A percentile compares a stretch with the other conserved stretches of the same genome.
Evolutionary conservation across 1,140 invertebrate genomes (phyloP).

Genomic region (Arctopsyche grandis): DNA sequence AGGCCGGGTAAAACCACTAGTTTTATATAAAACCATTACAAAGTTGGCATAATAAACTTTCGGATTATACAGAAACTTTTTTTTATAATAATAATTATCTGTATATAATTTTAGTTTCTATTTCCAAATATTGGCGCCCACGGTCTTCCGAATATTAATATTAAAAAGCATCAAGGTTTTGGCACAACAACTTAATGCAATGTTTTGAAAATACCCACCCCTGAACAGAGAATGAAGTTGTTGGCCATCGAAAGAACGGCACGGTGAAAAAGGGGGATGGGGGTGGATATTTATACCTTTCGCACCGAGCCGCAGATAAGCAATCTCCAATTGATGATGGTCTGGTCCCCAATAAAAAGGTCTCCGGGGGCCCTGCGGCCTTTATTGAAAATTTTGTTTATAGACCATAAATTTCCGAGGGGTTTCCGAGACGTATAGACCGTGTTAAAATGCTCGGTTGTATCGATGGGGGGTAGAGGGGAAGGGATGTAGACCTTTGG

Average conservation of each 20-base stretch:
- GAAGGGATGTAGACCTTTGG: not conserved
- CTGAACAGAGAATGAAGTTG: not conserved
- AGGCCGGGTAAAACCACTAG: too few species aligned
- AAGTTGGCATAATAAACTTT: too few species aligned
- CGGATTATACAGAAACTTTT: too few species aligned
- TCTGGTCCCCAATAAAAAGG: slow-evolving; percentile 30
- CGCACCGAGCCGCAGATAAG: not conserved
- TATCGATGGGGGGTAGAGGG: not conserved
- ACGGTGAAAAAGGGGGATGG: too few species aligned
- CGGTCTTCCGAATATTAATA: too few species aligned
- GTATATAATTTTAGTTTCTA: too few species aligned
- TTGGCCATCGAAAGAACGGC: not conserved
- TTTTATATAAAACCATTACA: too few species aligned
- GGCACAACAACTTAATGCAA: not conserved
- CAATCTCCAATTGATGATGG: slow-evolving; percentile 20
- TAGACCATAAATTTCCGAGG: slow-evolving; percentile 30
- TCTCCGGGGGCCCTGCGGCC: not conserved
- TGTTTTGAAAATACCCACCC: not conserved
- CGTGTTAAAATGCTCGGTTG: not conserved
- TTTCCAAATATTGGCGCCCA: too few species aligned
- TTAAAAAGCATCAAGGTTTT: too few species aligned
- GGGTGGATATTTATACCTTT: not conserved
- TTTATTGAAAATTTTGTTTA: slow-evolving; percentile 41
- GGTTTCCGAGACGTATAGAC: not conserved
- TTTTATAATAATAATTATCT: too few species aligned